Percentiles rank a stretch among this genome's conserved stretches.
Evolutionary conservation across 2,113 vertebrate species (phyloP).

Genomic region (Neotoma lepida): DNA sequence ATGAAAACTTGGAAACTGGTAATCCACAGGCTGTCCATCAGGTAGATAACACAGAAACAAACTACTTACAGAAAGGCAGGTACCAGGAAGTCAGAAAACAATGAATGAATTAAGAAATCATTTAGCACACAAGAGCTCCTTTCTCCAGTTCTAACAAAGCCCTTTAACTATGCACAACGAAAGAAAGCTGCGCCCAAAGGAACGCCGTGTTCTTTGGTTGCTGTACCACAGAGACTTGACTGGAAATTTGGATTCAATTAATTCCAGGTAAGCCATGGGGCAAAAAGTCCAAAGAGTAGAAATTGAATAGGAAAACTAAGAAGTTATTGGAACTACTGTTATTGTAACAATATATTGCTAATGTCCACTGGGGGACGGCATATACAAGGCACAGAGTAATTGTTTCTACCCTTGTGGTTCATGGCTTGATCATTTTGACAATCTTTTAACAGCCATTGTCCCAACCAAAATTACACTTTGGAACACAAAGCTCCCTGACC

Average conservation of each 20-base stretch:
- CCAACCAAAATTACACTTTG: not conserved
- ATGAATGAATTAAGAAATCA: not conserved
- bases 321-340: not conserved
- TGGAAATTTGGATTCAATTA: not conserved
- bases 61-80: not conserved
- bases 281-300: slow-evolving; percentile 24
- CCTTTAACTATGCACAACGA: not conserved
- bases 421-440: slow-evolving; percentile 1
- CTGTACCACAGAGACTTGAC: not conserved
- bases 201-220: not conserved
- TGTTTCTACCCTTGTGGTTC: not conserved
- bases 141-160: slow-evolving; percentile 1
- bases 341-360: not conserved
- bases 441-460: not conserved
- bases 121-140: not conserved
- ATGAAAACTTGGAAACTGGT: not conserved
- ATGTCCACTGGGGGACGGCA: not conserved
- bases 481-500: slow-evolving; percentile 13
- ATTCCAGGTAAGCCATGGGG: not conserved
- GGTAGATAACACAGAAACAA: not conserved
- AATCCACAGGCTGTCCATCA: not conserved
- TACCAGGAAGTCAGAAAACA: slow-evolving; percentile 44
- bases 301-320: not conserved
- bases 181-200: not conserved
- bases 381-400: not conserved